Evolutionary conservation across 2,113 vertebrate genomes (phyloP), one percentile per base, ranked within the genome.

Genomic region (Electrona antarctica): DNA sequence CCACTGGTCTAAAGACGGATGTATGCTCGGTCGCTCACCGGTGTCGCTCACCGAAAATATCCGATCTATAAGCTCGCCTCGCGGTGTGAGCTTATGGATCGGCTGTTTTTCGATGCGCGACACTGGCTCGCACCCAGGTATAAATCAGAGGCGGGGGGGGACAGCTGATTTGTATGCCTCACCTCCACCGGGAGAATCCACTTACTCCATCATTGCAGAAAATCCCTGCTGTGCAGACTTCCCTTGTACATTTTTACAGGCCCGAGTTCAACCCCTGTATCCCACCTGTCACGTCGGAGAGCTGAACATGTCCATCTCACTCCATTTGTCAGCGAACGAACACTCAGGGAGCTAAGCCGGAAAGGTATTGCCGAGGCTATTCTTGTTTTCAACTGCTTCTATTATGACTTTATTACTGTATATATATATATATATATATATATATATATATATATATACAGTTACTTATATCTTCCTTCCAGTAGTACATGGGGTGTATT

Each of bases 281-380:
- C 82, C 82, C 77, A 84, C 86, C 89, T 90, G 90, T 91, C 92
- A 92, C 67, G 76, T 65, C 61, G 2, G 41, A 80, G 81, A 85
- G 75, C 85, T 83, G 84, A 88, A 89, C 81, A 72, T 88, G 88
- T 88, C 89, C 82, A 90, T 90, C 89, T 87, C 75, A 41, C 74
- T 84, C 85, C 77, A 80, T 87, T 86, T 88, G 79, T 63, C 69
- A 72, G 73, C 60, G 68, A 77, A 64, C 57, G 28, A 45, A 56
- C 63, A 69, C 57, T 4, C 33, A 4, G 3, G 55, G 61, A 48
- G 52, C 68, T 65, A 64, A 83, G 73, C 71, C 60, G 41, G 21
- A 77, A 64, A 85, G 74, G 71, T 83, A 67, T 41, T 41, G 33
- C 33, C 0, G 33, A 41, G 33, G 33, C 2, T 41, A 41, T 41